Evolutionary conservation across 2,888 invertebrate species (phyloP).

Genomic region (Lepidocyrtoides sp.): DNA sequence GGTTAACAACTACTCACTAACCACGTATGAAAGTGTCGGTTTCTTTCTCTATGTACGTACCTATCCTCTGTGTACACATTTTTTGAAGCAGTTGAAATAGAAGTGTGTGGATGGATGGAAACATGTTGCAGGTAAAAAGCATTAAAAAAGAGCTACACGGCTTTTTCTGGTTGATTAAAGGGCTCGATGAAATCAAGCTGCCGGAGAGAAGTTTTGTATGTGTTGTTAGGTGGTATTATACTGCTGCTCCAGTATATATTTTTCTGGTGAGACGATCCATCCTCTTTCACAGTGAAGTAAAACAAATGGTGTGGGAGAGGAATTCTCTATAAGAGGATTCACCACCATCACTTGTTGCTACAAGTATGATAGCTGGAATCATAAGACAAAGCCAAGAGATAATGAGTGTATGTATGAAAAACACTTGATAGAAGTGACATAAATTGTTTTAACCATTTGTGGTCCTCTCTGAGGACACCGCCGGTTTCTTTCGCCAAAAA

Average conservation of each 20-base stretch:
- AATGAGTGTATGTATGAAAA: too few species aligned
- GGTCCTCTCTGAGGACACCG: too few species aligned
- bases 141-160: constrained; percentile 74
- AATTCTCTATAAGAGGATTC: background rate
- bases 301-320: background rate
- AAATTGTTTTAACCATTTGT: too few species aligned
- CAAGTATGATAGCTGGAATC: too few species aligned
- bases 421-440: too few species aligned
- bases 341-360: too few species aligned
- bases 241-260: constrained; percentile 48
- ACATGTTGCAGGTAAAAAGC: background rate
- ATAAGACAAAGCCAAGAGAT: too few species aligned
- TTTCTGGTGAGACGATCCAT: constrained; percentile 60
- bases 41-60: background rate
- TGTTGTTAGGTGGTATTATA: background rate
- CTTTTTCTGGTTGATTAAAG: constrained; percentile 83
- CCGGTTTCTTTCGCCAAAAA: too few species aligned
- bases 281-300: constrained; percentile 53
- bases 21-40: constrained; percentile 63
- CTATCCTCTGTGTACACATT: too few species aligned
- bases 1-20: constrained; percentile 39
- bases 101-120: background rate
- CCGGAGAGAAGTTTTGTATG: constrained; percentile 47
- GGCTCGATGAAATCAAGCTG: constrained; percentile 84
- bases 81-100: background rate